Conservation (phyloP, 2,113 vertebrate species). For the Esox niger region DNA sequence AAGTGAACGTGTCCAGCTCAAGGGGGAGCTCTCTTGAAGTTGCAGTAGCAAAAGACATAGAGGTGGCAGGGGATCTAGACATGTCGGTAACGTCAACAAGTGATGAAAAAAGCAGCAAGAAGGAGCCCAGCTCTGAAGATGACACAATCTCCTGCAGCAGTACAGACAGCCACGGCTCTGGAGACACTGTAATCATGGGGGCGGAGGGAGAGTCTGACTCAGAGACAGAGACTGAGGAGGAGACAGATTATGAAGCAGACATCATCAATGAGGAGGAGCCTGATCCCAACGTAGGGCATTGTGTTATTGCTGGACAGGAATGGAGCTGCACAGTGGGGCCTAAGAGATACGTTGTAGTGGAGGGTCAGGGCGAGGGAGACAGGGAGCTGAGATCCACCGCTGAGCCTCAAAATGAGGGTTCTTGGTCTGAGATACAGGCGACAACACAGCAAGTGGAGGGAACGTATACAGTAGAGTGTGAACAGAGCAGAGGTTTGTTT, state of each 20-base stretch:
- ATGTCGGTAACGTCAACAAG: neutral
- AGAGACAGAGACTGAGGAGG: slow-evolving; percentile 22
- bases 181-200: slow-evolving; percentile 63
- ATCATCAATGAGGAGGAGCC: neutral
- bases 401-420: neutral
- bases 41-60: neutral
- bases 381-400: neutral
- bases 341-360: slow-evolving; percentile 15
- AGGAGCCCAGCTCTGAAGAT: slow-evolving; percentile 28
- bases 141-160: slow-evolving; percentile 70
- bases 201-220: slow-evolving; percentile 25
- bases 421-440: neutral
- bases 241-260: neutral
- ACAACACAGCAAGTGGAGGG: neutral
- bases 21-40: neutral
- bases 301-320: slow-evolving; percentile 9
- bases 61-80: neutral
- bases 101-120: slow-evolving; percentile 2
- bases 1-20: neutral
- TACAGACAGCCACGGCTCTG: slow-evolving; percentile 71
- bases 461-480: neutral
- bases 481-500: neutral
- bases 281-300: neutral
- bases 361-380: neutral
- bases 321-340: slow-evolving; percentile 5